Percentiles rank a stretch among this genome's conserved stretches.
Conservation (phyloP, 2,797 vertebrate genomes). For the Ataeniobius toweri region DNA sequence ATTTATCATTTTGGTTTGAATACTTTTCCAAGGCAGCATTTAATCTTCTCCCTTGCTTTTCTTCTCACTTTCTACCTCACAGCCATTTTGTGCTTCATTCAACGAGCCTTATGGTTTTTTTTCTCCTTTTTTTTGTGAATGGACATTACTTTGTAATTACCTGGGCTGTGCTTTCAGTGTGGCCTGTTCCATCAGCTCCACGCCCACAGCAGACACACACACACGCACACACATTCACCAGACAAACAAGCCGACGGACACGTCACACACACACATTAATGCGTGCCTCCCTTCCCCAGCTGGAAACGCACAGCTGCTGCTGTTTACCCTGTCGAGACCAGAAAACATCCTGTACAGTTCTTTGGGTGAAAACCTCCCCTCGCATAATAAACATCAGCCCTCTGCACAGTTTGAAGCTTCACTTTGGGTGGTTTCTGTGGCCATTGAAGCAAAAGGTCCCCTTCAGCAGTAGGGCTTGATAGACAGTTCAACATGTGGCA, state of each 20-base stretch:
- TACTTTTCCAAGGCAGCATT: neutral
- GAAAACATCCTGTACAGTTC: constrained; percentile 87
- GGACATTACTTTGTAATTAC: constrained; percentile 78
- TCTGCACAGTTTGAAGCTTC: constrained; percentile 77
- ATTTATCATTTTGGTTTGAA: neutral
- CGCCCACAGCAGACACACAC: constrained; percentile 67
- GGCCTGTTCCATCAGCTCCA: constrained; percentile 78
- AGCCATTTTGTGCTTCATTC: constrained; percentile 23
- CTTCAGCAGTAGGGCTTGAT: constrained; percentile 53
- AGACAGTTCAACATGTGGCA: constrained; percentile 45
- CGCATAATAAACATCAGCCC: constrained; percentile 83
- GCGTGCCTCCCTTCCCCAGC: constrained; percentile 79
- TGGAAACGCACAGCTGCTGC: constrained; percentile 86
- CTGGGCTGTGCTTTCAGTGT: constrained; percentile 72
- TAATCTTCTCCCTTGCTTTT: constrained; percentile 17
- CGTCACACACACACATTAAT: constrained; percentile 69
- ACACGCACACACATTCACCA: constrained; percentile 48
- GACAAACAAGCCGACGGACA: constrained; percentile 47
- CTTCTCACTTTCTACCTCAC: constrained; percentile 45
- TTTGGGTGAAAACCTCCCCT: constrained; percentile 81
- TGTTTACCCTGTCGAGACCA: constrained; percentile 85
- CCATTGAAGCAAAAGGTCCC: constrained; percentile 58
- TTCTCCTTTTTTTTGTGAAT: constrained; percentile 68
- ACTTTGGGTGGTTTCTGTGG: constrained; percentile 77
- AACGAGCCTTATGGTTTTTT: constrained; percentile 41